These are phyloP conservation scores for Drosophila pallidifrons DNA, from an alignment of 1,140 invertebrate genomes.

Conservation along the genomic window DNA sequence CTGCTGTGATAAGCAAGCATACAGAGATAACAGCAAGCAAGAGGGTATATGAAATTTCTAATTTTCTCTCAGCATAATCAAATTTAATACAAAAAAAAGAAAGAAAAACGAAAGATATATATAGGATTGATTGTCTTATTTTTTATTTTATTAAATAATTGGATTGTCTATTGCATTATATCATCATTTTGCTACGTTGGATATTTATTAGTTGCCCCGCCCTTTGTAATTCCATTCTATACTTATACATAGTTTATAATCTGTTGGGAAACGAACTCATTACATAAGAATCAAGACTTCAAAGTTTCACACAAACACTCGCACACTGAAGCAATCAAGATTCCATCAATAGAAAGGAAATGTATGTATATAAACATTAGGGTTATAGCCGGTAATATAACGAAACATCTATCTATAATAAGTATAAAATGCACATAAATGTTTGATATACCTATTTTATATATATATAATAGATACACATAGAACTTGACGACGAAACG, in stretches of 20 bases:
- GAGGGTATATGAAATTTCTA: constrained; percentile 8
- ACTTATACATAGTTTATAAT: constrained; percentile 25
- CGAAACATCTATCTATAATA: constrained; percentile 64
- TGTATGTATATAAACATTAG: constrained; percentile 6
- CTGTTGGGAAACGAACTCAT: constrained; percentile 21
- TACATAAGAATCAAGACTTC: constrained; percentile 48
- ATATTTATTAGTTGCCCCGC: constrained; percentile 29
- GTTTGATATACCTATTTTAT: constrained; percentile 24
- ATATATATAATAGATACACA: constrained; percentile 52
- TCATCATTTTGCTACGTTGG: constrained; percentile 8
- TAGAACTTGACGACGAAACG: constrained; percentile 33
- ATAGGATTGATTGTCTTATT: background rate
- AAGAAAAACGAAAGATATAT: background rate
- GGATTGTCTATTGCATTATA: constrained; percentile 16
- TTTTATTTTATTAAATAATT: constrained; percentile 1
- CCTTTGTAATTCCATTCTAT: constrained; percentile 13
- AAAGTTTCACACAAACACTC: constrained; percentile 31
- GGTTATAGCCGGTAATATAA: constrained; percentile 67
- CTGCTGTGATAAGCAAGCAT: constrained; percentile 33
- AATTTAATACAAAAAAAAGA: too few relatives aligned
- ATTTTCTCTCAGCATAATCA: constrained; percentile 8
- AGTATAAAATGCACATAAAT: constrained; percentile 62
- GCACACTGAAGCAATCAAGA: constrained; percentile 26
- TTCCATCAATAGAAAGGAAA: constrained; percentile 10
- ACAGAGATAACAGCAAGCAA: constrained; percentile 33